Conservation (phyloP, 2,113 vertebrate genomes). For the Mus spicilegus region DNA sequence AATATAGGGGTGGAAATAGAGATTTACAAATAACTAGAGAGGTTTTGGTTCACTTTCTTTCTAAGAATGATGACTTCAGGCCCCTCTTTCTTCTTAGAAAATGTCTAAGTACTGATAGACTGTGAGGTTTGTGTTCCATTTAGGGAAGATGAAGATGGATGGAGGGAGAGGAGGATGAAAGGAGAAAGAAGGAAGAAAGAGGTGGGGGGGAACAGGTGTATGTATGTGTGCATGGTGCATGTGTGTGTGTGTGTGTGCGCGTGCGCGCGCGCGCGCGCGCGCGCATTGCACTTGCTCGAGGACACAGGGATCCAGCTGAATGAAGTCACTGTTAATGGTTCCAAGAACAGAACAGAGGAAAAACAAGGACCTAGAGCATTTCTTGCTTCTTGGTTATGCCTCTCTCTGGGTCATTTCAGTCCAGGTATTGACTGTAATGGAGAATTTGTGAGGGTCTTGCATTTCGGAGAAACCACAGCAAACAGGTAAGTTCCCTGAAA, state of each 20-base stretch:
- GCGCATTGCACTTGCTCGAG: neutral
- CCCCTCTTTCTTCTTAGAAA: neutral
- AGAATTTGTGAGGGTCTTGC: neutral
- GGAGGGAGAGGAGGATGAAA: neutral
- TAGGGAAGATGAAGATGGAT: neutral
- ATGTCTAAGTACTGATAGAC: neutral
- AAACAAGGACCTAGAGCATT: neutral
- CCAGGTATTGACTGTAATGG: neutral
- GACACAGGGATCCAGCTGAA: neutral
- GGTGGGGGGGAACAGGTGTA: neutral
- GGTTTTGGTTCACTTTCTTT: slow-evolving; percentile 10
- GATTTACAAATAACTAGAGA: slow-evolving; percentile 32
- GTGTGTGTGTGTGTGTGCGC: neutral
- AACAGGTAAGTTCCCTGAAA: neutral
- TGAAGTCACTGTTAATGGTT: neutral
- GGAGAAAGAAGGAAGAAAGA: neutral
- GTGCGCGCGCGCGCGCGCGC: neutral
- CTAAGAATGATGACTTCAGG: neutral
- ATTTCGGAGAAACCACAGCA: neutral
- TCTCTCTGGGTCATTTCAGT: neutral
- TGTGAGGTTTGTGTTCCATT: neutral
- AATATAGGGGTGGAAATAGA: neutral
- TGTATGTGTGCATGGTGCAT: neutral
- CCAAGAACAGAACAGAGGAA: neutral
- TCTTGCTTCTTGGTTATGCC: neutral